Evolutionary conservation across 2,888 invertebrate species (phyloP).

Genomic region (Oscheius myriophilus): DNA sequence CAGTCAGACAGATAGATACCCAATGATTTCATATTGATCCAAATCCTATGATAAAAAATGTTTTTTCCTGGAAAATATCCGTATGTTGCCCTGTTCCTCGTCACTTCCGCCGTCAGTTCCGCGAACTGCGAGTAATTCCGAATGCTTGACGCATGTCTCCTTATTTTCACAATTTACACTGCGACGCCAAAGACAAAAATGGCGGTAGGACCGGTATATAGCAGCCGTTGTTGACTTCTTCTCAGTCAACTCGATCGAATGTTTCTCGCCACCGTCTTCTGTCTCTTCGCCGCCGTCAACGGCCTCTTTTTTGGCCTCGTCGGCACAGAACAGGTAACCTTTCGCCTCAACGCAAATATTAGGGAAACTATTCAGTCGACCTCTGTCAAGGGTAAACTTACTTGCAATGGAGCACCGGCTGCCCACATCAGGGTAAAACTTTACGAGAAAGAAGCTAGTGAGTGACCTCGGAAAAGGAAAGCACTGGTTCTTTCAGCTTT

Average conservation of each 20-base stretch:
- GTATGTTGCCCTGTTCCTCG: background rate
- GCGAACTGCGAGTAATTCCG: background rate
- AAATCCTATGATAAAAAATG: too few relatives aligned
- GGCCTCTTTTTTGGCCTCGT: slow-evolving; percentile 48
- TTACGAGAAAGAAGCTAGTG: slow-evolving; percentile 59
- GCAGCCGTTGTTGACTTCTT: slow-evolving; percentile 12
- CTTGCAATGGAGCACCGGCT: slow-evolving; percentile 61
- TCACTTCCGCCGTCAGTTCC: background rate
- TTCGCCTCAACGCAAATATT: background rate
- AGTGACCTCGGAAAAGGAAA: slow-evolving; percentile 1
- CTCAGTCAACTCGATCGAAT: background rate
- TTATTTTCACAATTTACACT: background rate
- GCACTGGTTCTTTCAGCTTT: slow-evolving; percentile 39
- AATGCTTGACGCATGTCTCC: background rate
- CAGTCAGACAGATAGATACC: too few relatives aligned
- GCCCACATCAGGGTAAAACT: slow-evolving; percentile 63
- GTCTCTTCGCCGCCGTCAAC: slow-evolving; percentile 13
- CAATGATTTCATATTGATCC: too few relatives aligned
- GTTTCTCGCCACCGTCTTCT: slow-evolving; percentile 5
- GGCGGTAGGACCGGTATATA: slow-evolving; percentile 17
- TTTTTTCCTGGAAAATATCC: background rate
- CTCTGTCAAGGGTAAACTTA: slow-evolving; percentile 58
- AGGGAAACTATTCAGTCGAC: slow-evolving; percentile 41
- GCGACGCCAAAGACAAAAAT: too few relatives aligned
- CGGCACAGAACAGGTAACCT: slow-evolving; percentile 44